Evolutionary conservation across 1,140 invertebrate genomes (phyloP).

Genomic region (Zaprionus kolodkinae): DNA sequence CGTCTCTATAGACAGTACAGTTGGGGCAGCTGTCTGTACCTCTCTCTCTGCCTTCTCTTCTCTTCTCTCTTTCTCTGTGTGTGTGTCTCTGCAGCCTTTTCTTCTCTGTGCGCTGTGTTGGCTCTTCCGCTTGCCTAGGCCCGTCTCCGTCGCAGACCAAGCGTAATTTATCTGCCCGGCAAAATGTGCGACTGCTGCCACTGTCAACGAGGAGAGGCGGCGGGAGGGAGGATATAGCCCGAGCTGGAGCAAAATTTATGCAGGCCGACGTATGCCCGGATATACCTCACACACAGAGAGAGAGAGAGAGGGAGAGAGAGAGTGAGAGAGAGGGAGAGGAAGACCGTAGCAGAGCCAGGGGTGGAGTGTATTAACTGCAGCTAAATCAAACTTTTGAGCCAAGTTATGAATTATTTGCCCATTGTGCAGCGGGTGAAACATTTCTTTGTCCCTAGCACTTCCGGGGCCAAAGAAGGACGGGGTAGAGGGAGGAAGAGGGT

Average conservation of each 20-base stretch:
- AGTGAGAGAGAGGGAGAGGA: neutral
- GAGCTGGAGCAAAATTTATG: conserved; percentile 59
- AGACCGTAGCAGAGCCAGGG: neutral
- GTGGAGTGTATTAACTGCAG: conserved; percentile 76
- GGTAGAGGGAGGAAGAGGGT: neutral
- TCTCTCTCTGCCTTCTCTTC: neutral
- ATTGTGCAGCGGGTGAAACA: conserved; percentile 76
- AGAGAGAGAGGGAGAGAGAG: neutral
- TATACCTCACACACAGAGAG: conserved; percentile 1
- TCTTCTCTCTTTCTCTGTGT: conserved; percentile 3
- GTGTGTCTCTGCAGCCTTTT: conserved; percentile 4
- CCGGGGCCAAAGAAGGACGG: neutral
- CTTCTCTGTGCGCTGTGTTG: conserved; percentile 52
- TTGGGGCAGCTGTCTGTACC: neutral
- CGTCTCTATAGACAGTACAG: conserved; percentile 34
- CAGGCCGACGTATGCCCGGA: conserved; percentile 70
- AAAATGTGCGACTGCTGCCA: conserved; percentile 44
- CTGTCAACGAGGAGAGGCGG: conserved; percentile 46
- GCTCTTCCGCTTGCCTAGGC: conserved; percentile 70
- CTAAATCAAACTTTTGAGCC: conserved; percentile 80
- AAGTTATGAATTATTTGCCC: conserved; percentile 80
- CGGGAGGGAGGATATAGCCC: neutral
- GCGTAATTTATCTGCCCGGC: conserved; percentile 75
- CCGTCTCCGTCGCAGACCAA: conserved; percentile 39
- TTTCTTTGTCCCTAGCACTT: conserved; percentile 57